Percentiles rank a stretch among this genome's conserved stretches.
Evolutionary conservation across 2,113 vertebrate species (phyloP).

Genomic region (Murina feae): DNA sequence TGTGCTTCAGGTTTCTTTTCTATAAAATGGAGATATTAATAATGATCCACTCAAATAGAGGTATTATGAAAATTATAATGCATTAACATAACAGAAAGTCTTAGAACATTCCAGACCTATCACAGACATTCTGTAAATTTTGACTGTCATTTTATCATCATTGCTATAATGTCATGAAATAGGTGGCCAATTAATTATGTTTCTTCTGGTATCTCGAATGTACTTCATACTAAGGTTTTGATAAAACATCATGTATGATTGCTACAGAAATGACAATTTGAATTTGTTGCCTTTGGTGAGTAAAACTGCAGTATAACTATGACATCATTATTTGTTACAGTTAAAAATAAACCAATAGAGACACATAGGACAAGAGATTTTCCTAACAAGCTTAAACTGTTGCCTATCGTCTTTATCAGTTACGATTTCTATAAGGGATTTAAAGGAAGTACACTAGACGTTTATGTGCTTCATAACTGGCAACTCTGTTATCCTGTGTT

Average conservation of each 20-base stretch:
- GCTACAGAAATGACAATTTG: not conserved
- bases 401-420: not conserved
- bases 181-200: not conserved
- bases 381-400: not conserved
- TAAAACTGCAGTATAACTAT: not conserved
- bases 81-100: not conserved
- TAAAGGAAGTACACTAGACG: conserved; percentile 21
- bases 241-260: not conserved
- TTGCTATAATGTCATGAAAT: not conserved
- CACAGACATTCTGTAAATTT: not conserved
- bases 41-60: not conserved
- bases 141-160: not conserved
- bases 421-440: not conserved
- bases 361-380: not conserved
- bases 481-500: conserved; percentile 28
- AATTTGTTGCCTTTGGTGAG: conserved; percentile 3
- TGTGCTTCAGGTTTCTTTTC: not conserved
- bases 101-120: not conserved
- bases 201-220: not conserved
- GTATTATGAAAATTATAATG: not conserved
- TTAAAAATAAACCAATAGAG: conserved; percentile 57
- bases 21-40: not conserved
- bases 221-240: not conserved
- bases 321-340: not conserved
- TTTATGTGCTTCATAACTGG: not conserved